Conservation (phyloP, 2,888 invertebrate species). For the Nemapogon koenigi region DNA sequence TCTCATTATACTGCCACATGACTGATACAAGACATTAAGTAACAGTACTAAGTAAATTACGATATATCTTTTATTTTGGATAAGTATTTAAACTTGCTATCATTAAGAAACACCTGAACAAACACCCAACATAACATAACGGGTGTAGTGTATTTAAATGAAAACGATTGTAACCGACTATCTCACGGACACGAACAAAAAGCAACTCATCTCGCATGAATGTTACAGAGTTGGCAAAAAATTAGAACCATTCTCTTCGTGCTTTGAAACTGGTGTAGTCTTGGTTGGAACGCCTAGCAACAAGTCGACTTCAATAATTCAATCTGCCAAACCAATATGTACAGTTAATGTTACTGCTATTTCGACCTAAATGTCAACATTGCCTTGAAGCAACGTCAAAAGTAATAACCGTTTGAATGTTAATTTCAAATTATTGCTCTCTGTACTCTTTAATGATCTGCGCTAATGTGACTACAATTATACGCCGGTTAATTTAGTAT, state of each 20-base stretch:
- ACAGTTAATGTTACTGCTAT: slow-evolving; percentile 45
- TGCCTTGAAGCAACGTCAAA: slow-evolving; percentile 18
- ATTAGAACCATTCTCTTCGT: slow-evolving; percentile 44
- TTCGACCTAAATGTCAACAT: slow-evolving; percentile 32
- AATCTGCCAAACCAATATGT: slow-evolving; percentile 31
- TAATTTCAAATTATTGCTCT: not conserved
- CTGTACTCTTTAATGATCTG: too few species aligned
- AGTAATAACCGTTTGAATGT: slow-evolving; percentile 2
- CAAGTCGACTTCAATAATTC: slow-evolving; percentile 28
- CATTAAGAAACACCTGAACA: slow-evolving; percentile 22
- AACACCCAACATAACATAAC: slow-evolving; percentile 19
- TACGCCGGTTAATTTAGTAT: too few species aligned
- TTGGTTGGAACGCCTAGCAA: slow-evolving; percentile 21
- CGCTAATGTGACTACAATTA: too few species aligned
- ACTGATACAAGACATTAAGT: too few species aligned
- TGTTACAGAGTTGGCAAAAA: slow-evolving; percentile 40
- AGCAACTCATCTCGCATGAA: slow-evolving; percentile 45
- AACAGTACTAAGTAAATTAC: too few species aligned
- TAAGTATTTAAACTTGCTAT: too few species aligned
- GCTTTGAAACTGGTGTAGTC: slow-evolving; percentile 3
- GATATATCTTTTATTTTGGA: too few species aligned
- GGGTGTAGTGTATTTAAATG: slow-evolving; percentile 30
- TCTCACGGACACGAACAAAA: slow-evolving; percentile 45
- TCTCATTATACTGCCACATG: too few species aligned
- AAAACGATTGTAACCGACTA: slow-evolving; percentile 35